phyloP scores from a whole-genome alignment of 1,140 invertebrate species.

The silkworm (Bombyx mori) region ASM3026992v2 NC_085119.1:7858501-7859000 shows the following conservation, averaged over 20 bases:
- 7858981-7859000: neutral
- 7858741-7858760: slow-evolving; percentile 46
- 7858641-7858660: slow-evolving; percentile 9
- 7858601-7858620: slow-evolving; percentile 13
- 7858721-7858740: slow-evolving; percentile 41
- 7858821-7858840: slow-evolving; percentile 54
- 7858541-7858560: slow-evolving; percentile 52
- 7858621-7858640: no score
- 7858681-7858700: slow-evolving; percentile 16
- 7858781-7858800: slow-evolving; percentile 65
- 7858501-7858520: slow-evolving; percentile 54
- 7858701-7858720: slow-evolving; percentile 28
- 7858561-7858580: slow-evolving; percentile 43
- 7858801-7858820: slow-evolving; percentile 57
- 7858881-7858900: slow-evolving; percentile 45
- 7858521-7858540: slow-evolving; percentile 68
- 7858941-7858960: slow-evolving; percentile 24
- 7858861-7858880: slow-evolving; percentile 48
- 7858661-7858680: slow-evolving; percentile 17
- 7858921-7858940: slow-evolving; percentile 28
- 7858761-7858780: slow-evolving; percentile 55
- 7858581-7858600: slow-evolving; percentile 19
- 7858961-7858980: slow-evolving; percentile 14
- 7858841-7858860: slow-evolving; percentile 46
- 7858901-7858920: slow-evolving; percentile 27